Percentiles rank a stretch among this genome's conserved stretches.
Evolutionary conservation across 2,797 vertebrate species (phyloP).

Genomic region (Balearica regulorum): DNA sequence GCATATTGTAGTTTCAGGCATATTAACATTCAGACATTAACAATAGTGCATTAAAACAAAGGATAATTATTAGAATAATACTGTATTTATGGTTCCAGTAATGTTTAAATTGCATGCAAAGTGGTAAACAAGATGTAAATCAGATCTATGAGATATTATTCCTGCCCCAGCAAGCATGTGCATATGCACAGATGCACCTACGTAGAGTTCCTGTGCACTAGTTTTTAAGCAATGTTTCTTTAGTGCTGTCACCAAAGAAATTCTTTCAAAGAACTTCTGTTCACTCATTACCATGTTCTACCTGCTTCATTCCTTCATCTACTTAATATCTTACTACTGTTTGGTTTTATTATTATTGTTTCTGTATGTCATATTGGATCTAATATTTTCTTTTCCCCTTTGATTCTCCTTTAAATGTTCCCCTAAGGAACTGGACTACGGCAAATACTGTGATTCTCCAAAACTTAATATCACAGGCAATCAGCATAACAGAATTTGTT

Average conservation of each 20-base stretch:
- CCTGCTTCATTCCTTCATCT: background rate
- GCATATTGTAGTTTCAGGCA: background rate
- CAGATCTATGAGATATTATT: background rate
- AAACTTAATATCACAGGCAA: background rate
- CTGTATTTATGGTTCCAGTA: background rate
- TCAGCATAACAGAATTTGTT: background rate
- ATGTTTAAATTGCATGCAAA: background rate
- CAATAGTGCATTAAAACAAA: background rate
- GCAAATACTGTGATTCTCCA: background rate
- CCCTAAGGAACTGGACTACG: rapidly evolving
- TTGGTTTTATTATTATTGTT: background rate
- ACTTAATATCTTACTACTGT: background rate
- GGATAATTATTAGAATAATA: background rate
- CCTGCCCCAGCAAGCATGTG: background rate
- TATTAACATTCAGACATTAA: background rate
- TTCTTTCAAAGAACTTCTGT: background rate
- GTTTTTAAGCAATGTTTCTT: background rate
- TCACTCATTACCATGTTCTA: background rate
- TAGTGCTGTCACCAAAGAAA: background rate
- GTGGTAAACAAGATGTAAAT: background rate
- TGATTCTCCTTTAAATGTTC: background rate
- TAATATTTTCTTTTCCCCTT: background rate
- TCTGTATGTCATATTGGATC: background rate
- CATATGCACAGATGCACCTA: background rate
- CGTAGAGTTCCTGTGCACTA: background rate